Base-by-base conservation (phyloP, 2,888 invertebrate genomes). In the Andrena bucephala region DNA sequence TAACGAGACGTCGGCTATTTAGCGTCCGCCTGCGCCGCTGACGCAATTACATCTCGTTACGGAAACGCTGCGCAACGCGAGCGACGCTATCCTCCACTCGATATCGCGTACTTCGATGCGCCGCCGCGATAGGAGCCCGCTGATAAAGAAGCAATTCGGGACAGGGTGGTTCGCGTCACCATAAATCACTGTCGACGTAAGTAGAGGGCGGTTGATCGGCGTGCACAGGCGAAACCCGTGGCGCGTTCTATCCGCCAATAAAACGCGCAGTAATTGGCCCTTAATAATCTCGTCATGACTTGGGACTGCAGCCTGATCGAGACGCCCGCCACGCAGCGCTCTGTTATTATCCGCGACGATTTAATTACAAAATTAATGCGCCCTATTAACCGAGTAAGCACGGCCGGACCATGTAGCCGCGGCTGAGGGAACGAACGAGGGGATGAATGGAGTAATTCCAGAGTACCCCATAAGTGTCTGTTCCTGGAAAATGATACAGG, bases 211-310 rank as follows among this genome's bases (percentile, higher is more conserved):
- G 92, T 42, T 90, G 80, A 85, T 83, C 77, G 82, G 70, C 70
- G 77, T 71, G 57, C 57, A 74, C 79, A 73, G 83, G 83, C 66
- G 84, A 88, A 89, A 90, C 84, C 85, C 77, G 76, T 70, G 79
- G 84, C 77, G 84, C 85, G 87, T 82, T 90, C 90, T 91, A 91
- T 92, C 87, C 88, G 87, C 87, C 90, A 91, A 92, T 92, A 92
- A 93, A 92, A 91, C 85, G 89, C 88, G 78, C 84, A 74, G 91
- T 93, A 93, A 93, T 93, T 92, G 92, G 90, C 84, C 92, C 91
- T 93, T 93, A 93, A 93, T 93, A 93, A 93, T 93, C 93, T 93
- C 92, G 93, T 93, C 93, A 93, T 93, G 92, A 92, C 89, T 89
- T 88, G 90, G 91, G 90, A 93, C 92, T 91, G 89, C 91, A 88